Base-by-base conservation (phyloP, 64 coral and sea anemone genomes). In the Anthopleura sola region DNA sequence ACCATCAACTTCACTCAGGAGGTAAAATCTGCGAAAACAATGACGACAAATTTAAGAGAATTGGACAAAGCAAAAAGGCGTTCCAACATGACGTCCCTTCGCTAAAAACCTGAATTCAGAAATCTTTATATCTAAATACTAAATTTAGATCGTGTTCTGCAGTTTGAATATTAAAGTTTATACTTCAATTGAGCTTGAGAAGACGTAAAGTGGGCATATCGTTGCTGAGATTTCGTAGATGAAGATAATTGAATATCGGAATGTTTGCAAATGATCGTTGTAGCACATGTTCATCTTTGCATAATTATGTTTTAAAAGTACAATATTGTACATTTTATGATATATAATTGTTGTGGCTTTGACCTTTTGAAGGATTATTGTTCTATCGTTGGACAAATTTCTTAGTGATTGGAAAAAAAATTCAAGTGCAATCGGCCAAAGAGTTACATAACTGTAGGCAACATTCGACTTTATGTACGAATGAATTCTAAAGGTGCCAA, bases 1-100 rank as follows among this genome's bases (percentile, higher is more conserved):
- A 91, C 89, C 17, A 78, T 91, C 38, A 12, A 60, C 31, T 91
- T 91, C 32, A 82, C 71, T 68, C 89, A 91, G 17, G 89, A 91
- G 23, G 89, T 86, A 56, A 83, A 83, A 83, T 83, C 36, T 33
- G 2, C 12, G n/a, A 12, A 71, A 32, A 71, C 3, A 81, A 40
- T 81, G 37, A 32, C 28, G 10, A 53, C 24, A 53, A 49, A 40
- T 48, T 26, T 40, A 79, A 77, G 12, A 40, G 16, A 40, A 36
- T 36, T 40, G 23, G 31, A 6, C 36, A 79, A 79, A 79, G 34
- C 78, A 10, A 53, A n/a, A 48, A 53, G 39, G 38, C 36, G 38
- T 81, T 81, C 38, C 37, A 36, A 78, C 26, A 15, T 40, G 36
- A 21, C 77, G 26, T 48, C 2, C 39, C 4, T 37, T 0, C 5